Base-by-base conservation (phyloP, 2,113 vertebrate genomes). In the Rhinichthys klamathensis region DNA sequence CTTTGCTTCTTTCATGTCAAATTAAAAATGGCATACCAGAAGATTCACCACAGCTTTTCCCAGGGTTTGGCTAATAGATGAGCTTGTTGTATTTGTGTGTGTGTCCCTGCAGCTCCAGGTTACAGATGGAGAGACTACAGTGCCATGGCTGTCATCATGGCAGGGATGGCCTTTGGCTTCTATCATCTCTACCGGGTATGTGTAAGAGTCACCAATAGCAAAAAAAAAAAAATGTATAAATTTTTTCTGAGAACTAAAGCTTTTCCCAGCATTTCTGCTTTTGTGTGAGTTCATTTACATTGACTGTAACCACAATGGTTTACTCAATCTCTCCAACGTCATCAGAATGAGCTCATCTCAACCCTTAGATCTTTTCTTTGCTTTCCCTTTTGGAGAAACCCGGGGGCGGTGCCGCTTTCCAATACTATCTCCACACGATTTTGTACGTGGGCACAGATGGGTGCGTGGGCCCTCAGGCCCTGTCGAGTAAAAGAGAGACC, bases 121-220 rank as follows among this genome's bases (percentile, higher is more conserved):
- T 97, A 97, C 92, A 95, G 97, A 93, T 99, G 97, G 98, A 94
- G 97, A 92, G 96, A 98, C 89, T 99, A 98, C 2, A 95, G 98
- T 11, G 97, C 97, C 86, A 92, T 99, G 90, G 95, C 97, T 12
- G 92, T 99, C 92, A 96, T 99, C 87, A 95, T 97, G 96, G 95
- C 97, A 38, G 98, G 98, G 88, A 96, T 99, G 7, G 95, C 97
- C 3, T 97, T 98, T 81, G 96, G 98, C 87, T 98, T 98, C 89
- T 96, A 99, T 93, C 98, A 99, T 84, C 96, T 99, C 32, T 99
- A 99, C 92, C 97, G 96, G 95, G 98, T 96, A 95, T 75, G 25
- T 35, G 41, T 61, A 38, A 51, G 63, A n/a, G 76, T 51, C 63
- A 41, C 32, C 70, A 16, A 35, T 86, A 23, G 67, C 18, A 27